Evolutionary conservation across 2,888 invertebrate genomes (phyloP).

Genomic region (Thymelicus acteon): DNA sequence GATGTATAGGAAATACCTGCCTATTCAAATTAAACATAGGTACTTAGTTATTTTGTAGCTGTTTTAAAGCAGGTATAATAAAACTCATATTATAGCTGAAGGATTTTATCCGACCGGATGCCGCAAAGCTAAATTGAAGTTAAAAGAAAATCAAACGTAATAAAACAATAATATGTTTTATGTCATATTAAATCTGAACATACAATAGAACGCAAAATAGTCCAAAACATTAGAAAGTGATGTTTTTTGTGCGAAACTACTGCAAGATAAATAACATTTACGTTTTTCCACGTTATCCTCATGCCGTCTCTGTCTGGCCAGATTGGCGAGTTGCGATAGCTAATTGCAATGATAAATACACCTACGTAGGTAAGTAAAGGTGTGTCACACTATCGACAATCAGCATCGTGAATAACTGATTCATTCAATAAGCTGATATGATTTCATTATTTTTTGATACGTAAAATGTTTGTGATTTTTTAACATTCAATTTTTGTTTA

Average conservation of each 20-base stretch:
- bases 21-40: no score
- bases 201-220: slow-evolving; percentile 23
- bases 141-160: not conserved
- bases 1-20: no score
- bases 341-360: slow-evolving; percentile 57
- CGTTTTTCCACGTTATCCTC: slow-evolving; percentile 78
- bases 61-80: no score
- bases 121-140: not conserved
- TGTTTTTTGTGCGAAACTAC: slow-evolving; percentile 40
- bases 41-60: no score
- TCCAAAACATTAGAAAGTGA: slow-evolving; percentile 35
- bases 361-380: slow-evolving; percentile 26
- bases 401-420: not conserved
- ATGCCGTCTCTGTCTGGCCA: slow-evolving; percentile 63
- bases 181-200: slow-evolving; percentile 11
- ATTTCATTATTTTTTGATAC: not conserved
- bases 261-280: slow-evolving; percentile 59
- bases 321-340: slow-evolving; percentile 39
- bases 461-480: not conserved
- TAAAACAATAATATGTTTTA: not conserved
- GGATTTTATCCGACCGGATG: no score
- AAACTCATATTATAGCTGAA: no score
- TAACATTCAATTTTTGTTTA: not conserved
- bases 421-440: not conserved
- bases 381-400: slow-evolving; percentile 21